These are phyloP conservation scores for Trimorus sp. DNA, from an alignment of 2,888 invertebrate species.

Conservation along the genomic window DNA sequence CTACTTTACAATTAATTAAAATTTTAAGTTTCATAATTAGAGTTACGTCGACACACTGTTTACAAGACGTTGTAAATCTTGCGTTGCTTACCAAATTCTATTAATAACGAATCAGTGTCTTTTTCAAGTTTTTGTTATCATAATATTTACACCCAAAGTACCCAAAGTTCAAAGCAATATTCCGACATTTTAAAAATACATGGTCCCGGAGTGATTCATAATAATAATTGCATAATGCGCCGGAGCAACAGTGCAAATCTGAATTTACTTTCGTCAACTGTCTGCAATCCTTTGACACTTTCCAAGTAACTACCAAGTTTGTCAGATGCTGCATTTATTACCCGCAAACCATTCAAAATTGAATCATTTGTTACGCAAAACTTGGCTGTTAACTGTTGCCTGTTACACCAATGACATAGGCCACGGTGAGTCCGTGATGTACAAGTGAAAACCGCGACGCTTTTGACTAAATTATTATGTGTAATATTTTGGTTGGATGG, in stretches of 20 bases:
- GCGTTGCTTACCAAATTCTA: no score
- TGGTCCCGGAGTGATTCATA: neutral
- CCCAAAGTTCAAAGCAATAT: no score
- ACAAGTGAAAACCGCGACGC: neutral
- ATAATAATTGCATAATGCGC: constrained; percentile 23
- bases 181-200: no score
- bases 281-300: constrained; percentile 41
- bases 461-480: neutral
- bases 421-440: neutral
- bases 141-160: no score
- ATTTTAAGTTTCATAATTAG: no score
- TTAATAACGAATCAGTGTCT: no score
- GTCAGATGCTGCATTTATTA: constrained; percentile 42
- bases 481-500: no score
- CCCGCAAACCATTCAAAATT: constrained; percentile 31
- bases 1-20: no score
- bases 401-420: neutral
- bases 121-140: no score
- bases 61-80: no score
- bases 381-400: constrained; percentile 26
- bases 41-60: no score
- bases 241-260: constrained; percentile 29
- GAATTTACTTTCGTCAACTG: constrained; percentile 34
- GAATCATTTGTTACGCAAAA: constrained; percentile 41
- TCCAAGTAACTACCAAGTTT: constrained; percentile 36